Percentiles rank a stretch among this genome's conserved stretches.
These are phyloP conservation scores for Diorhabda sublineata DNA, from an alignment of 1,140 invertebrate genomes.

Conservation along the genomic window DNA sequence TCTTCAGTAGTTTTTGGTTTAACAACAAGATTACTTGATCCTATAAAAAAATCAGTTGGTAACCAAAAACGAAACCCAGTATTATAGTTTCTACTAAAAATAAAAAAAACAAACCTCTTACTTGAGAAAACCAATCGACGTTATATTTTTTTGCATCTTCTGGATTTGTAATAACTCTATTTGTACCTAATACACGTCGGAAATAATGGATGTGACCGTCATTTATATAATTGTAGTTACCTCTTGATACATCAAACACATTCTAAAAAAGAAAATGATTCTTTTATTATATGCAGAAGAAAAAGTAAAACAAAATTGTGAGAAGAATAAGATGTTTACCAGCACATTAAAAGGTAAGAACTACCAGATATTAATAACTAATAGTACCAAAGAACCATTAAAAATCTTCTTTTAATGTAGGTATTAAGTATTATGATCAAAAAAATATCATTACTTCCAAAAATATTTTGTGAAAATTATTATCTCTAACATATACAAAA, in stretches of 20 bases:
- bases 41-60: slow-evolving; percentile 33
- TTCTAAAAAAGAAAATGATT: slow-evolving; percentile 42
- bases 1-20: slow-evolving; percentile 85
- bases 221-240: slow-evolving; percentile 47
- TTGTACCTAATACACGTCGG: slow-evolving; percentile 62
- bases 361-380: too few relatives aligned
- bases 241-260: slow-evolving; percentile 48
- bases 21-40: slow-evolving; percentile 65
- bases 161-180: slow-evolving; percentile 67
- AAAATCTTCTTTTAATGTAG: too few relatives aligned
- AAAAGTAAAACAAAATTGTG: too few relatives aligned
- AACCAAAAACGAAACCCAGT: too few relatives aligned
- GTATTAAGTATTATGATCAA: too few relatives aligned
- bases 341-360: too few relatives aligned
- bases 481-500: too few relatives aligned
- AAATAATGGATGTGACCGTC: slow-evolving; percentile 71
- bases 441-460: too few relatives aligned
- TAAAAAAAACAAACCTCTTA: slow-evolving; percentile 63
- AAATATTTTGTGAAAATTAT: too few relatives aligned
- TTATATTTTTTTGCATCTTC: slow-evolving; percentile 83
- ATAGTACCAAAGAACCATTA: too few relatives aligned
- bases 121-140: slow-evolving; percentile 85
- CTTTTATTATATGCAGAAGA: too few relatives aligned
- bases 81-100: neutral
- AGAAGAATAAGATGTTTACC: too few relatives aligned